These are phyloP conservation scores for Leucosticte australis DNA, from an alignment of 2,113 vertebrate genomes.

Conservation along the genomic window DNA sequence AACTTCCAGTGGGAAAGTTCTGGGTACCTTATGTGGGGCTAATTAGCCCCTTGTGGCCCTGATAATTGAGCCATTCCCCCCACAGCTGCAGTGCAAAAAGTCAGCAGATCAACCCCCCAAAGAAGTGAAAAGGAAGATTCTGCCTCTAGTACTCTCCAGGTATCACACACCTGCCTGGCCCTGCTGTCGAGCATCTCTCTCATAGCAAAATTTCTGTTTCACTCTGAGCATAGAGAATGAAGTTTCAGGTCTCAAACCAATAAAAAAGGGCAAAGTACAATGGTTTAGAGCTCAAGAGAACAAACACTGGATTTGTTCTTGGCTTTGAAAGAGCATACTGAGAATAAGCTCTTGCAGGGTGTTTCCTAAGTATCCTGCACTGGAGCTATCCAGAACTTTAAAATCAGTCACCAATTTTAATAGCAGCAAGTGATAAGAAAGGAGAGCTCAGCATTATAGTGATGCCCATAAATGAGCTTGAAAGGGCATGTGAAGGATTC, in stretches of 20 bases:
- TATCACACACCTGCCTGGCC: neutral
- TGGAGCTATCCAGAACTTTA: neutral
- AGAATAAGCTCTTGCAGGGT: neutral
- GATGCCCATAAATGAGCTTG: conserved; percentile 31
- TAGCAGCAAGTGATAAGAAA: conserved; percentile 2
- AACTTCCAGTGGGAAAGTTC: neutral
- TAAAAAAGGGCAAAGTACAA: neutral
- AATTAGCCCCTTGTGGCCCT: neutral
- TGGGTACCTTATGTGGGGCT: neutral
- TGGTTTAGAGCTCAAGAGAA: neutral
- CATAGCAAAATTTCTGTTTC: neutral
- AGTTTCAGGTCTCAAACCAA: neutral
- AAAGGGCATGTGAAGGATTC: conserved; percentile 40
- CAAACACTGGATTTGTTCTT: neutral
- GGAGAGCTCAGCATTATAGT: neutral
- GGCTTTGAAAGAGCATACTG: neutral
- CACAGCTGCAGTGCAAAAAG: neutral
- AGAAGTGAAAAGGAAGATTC: neutral
- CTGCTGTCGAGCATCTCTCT: neutral
- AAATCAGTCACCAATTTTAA: neutral
- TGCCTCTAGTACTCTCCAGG: neutral
- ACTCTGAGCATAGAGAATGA: neutral
- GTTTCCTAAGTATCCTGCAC: neutral
- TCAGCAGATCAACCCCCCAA: neutral
- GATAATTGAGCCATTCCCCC: neutral